A percentile compares a stretch with the other conserved stretches of the same genome.
Evolutionary conservation across 2,888 invertebrate genomes (phyloP).

Genomic region (Dasypolia templi): DNA sequence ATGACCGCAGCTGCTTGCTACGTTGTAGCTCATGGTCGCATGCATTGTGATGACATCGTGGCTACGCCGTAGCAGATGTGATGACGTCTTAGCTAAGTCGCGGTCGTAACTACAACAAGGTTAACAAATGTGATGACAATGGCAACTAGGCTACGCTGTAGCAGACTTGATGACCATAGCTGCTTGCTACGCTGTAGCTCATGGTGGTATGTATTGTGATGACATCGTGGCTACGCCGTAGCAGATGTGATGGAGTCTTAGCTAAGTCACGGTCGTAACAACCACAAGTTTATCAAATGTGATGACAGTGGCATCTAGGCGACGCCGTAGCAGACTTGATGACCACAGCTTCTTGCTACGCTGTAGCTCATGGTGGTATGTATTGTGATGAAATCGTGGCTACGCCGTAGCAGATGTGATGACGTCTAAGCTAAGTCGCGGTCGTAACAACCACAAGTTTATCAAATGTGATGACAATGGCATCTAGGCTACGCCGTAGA

Average conservation of each 20-base stretch:
- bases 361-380: background rate
- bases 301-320: background rate
- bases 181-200: background rate
- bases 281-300: too few relatives aligned
- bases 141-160: background rate
- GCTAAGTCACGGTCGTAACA: too few relatives aligned
- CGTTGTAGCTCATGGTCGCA: background rate
- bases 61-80: background rate
- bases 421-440: too few relatives aligned
- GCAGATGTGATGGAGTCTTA: too few relatives aligned
- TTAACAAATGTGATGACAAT: background rate
- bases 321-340: background rate
- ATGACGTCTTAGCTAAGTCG: too few relatives aligned
- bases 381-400: accelerated
- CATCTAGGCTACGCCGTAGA: background rate
- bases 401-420: background rate
- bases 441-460: too few relatives aligned
- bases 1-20: background rate
- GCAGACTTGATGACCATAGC: background rate
- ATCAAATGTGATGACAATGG: too few relatives aligned
- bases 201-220: too few relatives aligned
- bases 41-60: too few relatives aligned
- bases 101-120: too few relatives aligned
- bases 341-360: background rate
- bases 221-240: background rate